A percentile compares a stretch with the other conserved stretches of the same genome.
phyloP scores from a whole-genome alignment of 2,797 vertebrate species.

The Alcedo quadribrachys region DNA sequence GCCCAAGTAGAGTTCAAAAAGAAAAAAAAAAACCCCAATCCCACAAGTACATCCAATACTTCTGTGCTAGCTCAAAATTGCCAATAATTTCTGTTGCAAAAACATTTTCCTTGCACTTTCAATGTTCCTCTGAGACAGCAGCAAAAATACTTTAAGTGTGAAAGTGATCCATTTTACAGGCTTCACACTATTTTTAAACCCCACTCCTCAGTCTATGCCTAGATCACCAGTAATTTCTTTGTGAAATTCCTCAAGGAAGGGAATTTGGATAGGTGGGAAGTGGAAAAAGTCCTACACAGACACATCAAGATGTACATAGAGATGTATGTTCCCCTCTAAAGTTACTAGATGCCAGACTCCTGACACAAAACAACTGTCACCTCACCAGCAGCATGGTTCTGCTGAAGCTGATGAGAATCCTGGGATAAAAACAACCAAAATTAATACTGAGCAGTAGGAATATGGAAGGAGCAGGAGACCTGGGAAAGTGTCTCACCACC shows the following conservation, averaged over 20 bases:
- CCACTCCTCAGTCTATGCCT: conserved; percentile 38
- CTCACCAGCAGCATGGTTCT: neutral
- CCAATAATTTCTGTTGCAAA: conserved; percentile 59
- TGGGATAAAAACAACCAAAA: neutral
- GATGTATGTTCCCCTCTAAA: neutral
- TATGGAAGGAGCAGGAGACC: neutral
- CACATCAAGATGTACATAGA: neutral
- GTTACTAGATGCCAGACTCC: neutral
- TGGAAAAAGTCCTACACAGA: neutral
- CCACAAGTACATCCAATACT: neutral
- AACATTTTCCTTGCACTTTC: conserved; percentile 56
- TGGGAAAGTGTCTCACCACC: neutral
- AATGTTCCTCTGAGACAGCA: conserved; percentile 35
- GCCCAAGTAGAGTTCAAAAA: neutral
- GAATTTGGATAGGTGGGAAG: conserved; percentile 26
- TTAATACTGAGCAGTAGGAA: neutral
- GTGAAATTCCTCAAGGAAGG: conserved; percentile 1
- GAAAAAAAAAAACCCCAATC: neutral
- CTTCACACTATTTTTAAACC: conserved; percentile 53
- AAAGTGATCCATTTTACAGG: conserved; percentile 58
- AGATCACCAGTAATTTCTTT: conserved; percentile 46
- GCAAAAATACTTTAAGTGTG: conserved; percentile 50
- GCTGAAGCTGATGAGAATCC: neutral
- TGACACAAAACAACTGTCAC: neutral
- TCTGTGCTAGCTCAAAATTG: conserved; percentile 39